Conservation (phyloP, 2,888 invertebrate genomes). For the Sinodicranocentrus sp. region DNA sequence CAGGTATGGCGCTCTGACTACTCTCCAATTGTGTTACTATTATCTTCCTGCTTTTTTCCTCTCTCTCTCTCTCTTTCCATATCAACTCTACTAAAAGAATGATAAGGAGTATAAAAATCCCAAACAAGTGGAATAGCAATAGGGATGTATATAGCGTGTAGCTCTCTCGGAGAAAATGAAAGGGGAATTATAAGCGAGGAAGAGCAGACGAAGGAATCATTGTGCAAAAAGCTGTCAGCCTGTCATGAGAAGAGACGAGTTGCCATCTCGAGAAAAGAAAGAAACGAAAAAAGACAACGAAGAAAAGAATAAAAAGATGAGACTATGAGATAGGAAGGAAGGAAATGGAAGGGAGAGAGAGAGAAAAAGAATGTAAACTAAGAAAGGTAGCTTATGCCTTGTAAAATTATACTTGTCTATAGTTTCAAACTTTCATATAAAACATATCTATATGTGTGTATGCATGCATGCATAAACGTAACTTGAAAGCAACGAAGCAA, state of each 20-base stretch:
- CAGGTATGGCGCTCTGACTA: constrained; percentile 34
- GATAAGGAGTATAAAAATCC: constrained; percentile 38
- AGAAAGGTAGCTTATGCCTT: constrained; percentile 50
- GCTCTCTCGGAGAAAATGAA: constrained; percentile 63
- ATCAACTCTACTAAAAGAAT: constrained; percentile 33
- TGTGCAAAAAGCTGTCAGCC: constrained; percentile 73
- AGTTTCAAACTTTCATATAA: background rate
- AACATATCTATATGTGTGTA: constrained; percentile 16
- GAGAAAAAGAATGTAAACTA: constrained; percentile 56
- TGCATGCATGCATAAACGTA: constrained; percentile 42
- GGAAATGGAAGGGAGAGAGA: constrained; percentile 66
- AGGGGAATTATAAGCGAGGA: constrained; percentile 64
- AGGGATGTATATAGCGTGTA: background rate
- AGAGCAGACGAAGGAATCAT: constrained; percentile 68
- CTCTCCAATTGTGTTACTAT: constrained; percentile 8
- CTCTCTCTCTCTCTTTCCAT: constrained; percentile 10
- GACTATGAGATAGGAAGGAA: constrained; percentile 71
- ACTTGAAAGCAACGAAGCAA: constrained; percentile 55
- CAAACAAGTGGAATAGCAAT: background rate
- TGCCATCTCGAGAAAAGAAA: constrained; percentile 70
- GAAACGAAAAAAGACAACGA: constrained; percentile 69
- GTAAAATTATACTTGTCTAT: too few relatives aligned
- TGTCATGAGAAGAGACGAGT: constrained; percentile 73
- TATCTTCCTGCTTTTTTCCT: constrained; percentile 23
- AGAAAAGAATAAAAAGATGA: constrained; percentile 69